Evolutionary conservation across 2,113 vertebrate genomes (phyloP).

Genomic region (Sturnira hondurensis): DNA sequence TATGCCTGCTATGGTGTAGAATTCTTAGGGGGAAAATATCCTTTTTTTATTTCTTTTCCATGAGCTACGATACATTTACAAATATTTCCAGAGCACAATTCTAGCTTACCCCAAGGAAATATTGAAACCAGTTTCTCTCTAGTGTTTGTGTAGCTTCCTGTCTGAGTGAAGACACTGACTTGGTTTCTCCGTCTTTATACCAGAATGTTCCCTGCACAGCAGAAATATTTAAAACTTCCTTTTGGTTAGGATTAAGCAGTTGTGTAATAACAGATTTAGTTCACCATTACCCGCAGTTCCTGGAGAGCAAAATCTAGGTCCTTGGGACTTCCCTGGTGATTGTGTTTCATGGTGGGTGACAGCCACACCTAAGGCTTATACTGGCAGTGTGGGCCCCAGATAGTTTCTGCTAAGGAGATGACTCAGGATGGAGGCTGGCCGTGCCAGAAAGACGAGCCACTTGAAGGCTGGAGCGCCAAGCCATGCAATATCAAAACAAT

Average conservation of each 20-base stretch:
- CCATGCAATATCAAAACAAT: background rate
- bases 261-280: background rate
- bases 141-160: background rate
- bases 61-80: background rate
- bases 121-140: background rate
- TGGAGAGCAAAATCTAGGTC: background rate
- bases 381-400: no score
- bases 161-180: background rate
- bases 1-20: background rate
- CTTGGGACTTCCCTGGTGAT: background rate
- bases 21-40: background rate
- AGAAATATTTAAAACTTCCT: background rate
- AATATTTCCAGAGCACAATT: background rate
- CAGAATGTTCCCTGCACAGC: background rate
- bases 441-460: background rate
- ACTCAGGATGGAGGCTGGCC: background rate
- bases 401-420: background rate
- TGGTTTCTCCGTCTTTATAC: background rate
- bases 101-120: background rate
- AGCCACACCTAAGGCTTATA: background rate
- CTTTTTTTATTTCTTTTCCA: background rate
- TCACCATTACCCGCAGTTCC: background rate
- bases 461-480: background rate
- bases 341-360: background rate
- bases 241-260: background rate